These are phyloP conservation scores for Pseudeuparius sepicola DNA, from an alignment of 2,888 invertebrate genomes.

Conservation along the genomic window DNA sequence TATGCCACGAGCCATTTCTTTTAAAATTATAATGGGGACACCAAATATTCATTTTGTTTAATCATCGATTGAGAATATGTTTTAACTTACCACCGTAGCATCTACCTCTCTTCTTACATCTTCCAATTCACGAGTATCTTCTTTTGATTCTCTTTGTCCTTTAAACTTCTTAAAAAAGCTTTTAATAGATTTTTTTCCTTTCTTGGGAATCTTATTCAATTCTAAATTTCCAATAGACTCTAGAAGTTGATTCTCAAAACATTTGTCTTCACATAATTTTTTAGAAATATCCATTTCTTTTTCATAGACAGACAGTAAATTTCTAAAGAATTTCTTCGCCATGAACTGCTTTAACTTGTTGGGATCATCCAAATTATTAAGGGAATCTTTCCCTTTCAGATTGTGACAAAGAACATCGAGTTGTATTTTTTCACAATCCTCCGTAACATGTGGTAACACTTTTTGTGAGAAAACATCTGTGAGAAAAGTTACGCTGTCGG, in stretches of 20 bases:
- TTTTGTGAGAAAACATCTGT: neutral
- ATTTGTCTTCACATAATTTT: constrained; percentile 20
- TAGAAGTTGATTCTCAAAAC: constrained; percentile 19
- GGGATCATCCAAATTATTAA: neutral
- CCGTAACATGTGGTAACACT: neutral
- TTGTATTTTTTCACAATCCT: neutral
- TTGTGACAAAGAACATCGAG: neutral
- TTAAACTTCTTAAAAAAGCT: too few species aligned
- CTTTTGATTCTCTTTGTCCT: too few species aligned
- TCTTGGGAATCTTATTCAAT: neutral
- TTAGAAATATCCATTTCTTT: constrained; percentile 20
- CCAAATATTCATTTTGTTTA: too few species aligned
- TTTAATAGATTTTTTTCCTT: too few species aligned
- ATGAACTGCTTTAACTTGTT: constrained; percentile 12
- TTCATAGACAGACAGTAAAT: constrained; percentile 22
- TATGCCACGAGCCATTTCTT: too few species aligned
- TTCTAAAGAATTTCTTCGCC: constrained; percentile 21
- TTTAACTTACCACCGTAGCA: too few species aligned
- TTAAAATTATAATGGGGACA: too few species aligned
- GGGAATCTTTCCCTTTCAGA: neutral
- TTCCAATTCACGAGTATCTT: too few species aligned
- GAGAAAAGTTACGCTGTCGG: constrained; percentile 10
- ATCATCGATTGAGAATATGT: too few species aligned
- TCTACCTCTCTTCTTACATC: too few species aligned
- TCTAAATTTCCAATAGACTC: neutral